These are phyloP conservation scores for Chaetogeoica ovagalla DNA, from an alignment of 2,888 invertebrate species.

Conservation along the genomic window DNA sequence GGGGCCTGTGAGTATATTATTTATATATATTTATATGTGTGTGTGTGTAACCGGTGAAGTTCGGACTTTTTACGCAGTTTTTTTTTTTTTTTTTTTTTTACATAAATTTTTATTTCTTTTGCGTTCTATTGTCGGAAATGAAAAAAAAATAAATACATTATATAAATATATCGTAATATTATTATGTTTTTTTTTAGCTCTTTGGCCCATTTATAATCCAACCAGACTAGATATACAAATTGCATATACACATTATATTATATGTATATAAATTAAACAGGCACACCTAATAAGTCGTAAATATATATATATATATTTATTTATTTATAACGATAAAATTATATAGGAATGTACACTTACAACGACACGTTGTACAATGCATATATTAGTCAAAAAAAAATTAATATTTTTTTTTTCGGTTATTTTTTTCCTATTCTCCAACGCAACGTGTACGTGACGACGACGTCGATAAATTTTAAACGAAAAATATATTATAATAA, in stretches of 20 bases:
- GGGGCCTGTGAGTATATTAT: not conserved
- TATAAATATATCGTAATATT: constrained; percentile 14
- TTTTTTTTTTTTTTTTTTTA: no score
- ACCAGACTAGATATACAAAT: constrained; percentile 52
- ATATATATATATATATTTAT: constrained; percentile 25
- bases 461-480: not conserved
- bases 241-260: constrained; percentile 1
- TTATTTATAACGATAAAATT: constrained; percentile 46
- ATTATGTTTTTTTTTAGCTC: constrained; percentile 34
- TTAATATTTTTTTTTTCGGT: not conserved
- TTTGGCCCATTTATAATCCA: constrained; percentile 47
- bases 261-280: constrained; percentile 31
- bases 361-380: not conserved
- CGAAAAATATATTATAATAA: not conserved
- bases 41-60: constrained; percentile 13
- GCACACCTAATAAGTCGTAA: constrained; percentile 51
- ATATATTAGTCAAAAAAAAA: constrained; percentile 1
- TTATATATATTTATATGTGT: not conserved
- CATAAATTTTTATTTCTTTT: no score
- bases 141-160: constrained; percentile 16
- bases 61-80: not conserved
- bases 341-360: constrained; percentile 51
- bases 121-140: constrained; percentile 11
- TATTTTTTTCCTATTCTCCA: not conserved
- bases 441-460: not conserved